Percentiles rank a stretch among this genome's conserved stretches.
phyloP scores from a whole-genome alignment of 2,797 vertebrate species.

The Gallirallus australis region DNA sequence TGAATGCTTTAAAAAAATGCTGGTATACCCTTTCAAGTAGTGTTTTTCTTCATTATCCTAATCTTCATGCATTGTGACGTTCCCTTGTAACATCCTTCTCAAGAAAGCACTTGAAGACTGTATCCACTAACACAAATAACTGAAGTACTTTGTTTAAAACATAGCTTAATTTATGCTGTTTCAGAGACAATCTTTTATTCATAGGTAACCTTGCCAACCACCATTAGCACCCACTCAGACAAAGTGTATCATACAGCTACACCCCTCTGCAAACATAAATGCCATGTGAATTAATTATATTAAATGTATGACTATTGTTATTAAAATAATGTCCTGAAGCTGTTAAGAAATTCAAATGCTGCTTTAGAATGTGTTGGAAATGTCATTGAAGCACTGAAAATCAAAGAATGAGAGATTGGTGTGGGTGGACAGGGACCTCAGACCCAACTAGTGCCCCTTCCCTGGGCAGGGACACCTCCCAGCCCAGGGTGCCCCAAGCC shows the following conservation, averaged over 20 bases:
- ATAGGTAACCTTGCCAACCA: constrained; percentile 49
- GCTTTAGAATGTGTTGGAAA: not conserved
- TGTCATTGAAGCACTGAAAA: not conserved
- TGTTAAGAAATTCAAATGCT: not conserved
- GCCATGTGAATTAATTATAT: not conserved
- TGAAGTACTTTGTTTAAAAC: not conserved
- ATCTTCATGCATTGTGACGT: not conserved
- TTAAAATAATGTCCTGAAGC: not conserved
- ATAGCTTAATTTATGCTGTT: not conserved
- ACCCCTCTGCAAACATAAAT: not conserved
- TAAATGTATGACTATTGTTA: not conserved
- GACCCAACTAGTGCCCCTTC: too few species aligned
- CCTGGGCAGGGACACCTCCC: too few species aligned
- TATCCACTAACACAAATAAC: not conserved
- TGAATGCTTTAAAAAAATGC: not conserved
- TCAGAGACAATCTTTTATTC: not conserved
- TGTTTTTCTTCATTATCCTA: not conserved
- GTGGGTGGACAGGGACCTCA: too few species aligned
- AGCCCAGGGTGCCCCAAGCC: too few species aligned
- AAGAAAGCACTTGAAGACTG: not conserved
- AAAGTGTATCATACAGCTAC: not conserved
- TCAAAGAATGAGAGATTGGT: not conserved
- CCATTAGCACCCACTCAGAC: constrained; percentile 11
- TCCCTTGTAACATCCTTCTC: not conserved
- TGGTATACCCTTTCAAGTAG: not conserved